Percentiles rank a stretch among this genome's conserved stretches.
These are phyloP conservation scores for Temnothorax unifasciatus DNA, from an alignment of 2,888 invertebrate genomes.

Conservation along the genomic window DNA sequence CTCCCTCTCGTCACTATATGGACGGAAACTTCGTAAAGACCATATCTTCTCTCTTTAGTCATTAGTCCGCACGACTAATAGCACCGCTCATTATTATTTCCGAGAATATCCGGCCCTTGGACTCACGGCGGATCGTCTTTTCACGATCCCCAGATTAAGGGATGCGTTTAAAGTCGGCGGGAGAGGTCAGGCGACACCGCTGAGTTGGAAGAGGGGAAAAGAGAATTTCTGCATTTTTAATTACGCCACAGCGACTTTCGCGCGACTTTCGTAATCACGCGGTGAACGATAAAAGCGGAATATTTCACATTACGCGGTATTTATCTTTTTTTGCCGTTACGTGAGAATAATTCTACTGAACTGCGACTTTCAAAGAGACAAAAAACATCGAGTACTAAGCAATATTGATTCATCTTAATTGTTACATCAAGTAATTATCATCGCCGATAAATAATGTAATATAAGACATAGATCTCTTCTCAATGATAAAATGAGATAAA, in stretches of 20 bases:
- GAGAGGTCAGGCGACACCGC: conserved; percentile 11
- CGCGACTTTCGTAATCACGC: conserved; percentile 19
- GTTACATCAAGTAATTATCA: conserved; percentile 1
- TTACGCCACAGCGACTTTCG: conserved; percentile 34
- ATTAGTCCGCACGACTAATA: conserved; percentile 70
- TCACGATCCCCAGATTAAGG: conserved; percentile 47
- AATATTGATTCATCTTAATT: conserved; percentile 5
- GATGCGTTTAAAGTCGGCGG: conserved; percentile 41
- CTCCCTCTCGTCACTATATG: conserved; percentile 43
- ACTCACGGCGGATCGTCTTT: conserved; percentile 42
- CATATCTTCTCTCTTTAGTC: conserved; percentile 64
- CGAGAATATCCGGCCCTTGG: conserved; percentile 55
- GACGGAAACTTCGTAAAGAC: conserved; percentile 40
- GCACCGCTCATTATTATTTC: conserved; percentile 69
- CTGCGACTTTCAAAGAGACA: background rate
- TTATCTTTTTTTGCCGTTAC: conserved; percentile 19
- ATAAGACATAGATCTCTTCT: background rate
- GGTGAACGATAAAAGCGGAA: background rate
- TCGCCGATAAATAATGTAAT: background rate
- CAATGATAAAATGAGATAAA: background rate
- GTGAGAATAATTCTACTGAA: conserved; percentile 1
- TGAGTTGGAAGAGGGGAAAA: conserved; percentile 1
- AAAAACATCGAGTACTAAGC: background rate
- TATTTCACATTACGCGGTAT: background rate
- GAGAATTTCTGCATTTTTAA: conserved; percentile 48